Conservation (phyloP, 2,888 invertebrate genomes). For the Entomobrya multifasciata region DNA sequence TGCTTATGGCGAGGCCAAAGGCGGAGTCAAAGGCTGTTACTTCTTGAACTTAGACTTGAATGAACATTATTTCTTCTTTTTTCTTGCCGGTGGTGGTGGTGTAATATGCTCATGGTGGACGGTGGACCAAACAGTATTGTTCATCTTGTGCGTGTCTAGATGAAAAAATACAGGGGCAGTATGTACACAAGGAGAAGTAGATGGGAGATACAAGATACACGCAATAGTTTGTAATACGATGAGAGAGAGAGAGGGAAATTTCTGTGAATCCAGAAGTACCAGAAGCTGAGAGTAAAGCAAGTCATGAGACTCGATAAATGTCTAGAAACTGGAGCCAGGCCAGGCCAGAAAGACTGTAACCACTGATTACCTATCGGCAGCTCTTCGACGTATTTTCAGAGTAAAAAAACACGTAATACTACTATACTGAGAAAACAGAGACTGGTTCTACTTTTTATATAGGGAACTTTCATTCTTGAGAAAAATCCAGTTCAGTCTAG, state of each 20-base stretch:
- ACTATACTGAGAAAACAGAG: not conserved
- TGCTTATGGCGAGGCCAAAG: slow-evolving; percentile 68
- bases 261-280: slow-evolving; percentile 54
- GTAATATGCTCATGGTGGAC: slow-evolving; percentile 10
- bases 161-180: slow-evolving; percentile 5
- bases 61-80: not conserved
- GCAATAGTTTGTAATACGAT: no score
- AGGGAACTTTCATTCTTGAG: not conserved
- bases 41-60: not conserved
- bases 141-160: not conserved
- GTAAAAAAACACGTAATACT: not conserved
- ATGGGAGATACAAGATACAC: not conserved
- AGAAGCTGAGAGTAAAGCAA: slow-evolving; percentile 28
- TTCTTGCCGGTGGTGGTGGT: slow-evolving; percentile 10
- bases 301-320: slow-evolving; percentile 50
- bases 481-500: slow-evolving; percentile 50
- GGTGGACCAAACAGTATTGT: slow-evolving; percentile 48
- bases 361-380: slow-evolving; percentile 63
- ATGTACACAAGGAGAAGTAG: not conserved
- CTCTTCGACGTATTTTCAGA: slow-evolving; percentile 44
- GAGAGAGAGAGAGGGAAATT: slow-evolving; percentile 2
- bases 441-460: slow-evolving; percentile 9
- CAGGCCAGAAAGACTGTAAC: slow-evolving; percentile 55
- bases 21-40: slow-evolving; percentile 73
- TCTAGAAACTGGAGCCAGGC: slow-evolving; percentile 70